Evolutionary conservation across 2,113 vertebrate genomes (phyloP).

Genomic region (Potamarius usumacintae): DNA sequence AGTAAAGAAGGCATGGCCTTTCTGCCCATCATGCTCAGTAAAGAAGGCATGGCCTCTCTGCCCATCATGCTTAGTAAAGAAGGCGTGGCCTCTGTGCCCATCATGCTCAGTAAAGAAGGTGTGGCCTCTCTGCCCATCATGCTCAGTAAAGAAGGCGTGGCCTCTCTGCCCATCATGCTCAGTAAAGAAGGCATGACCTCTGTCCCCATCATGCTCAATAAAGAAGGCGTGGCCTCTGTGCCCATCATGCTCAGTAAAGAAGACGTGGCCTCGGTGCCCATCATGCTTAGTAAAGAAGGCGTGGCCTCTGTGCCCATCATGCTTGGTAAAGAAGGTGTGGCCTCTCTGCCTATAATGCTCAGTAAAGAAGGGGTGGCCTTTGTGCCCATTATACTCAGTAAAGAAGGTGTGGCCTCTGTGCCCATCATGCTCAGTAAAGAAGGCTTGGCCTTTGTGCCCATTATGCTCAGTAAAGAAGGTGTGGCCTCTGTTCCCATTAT

Average conservation of each 20-base stretch:
- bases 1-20: background rate
- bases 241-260: background rate
- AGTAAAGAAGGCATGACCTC: background rate
- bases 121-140: background rate
- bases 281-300: too few species aligned
- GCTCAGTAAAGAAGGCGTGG: background rate
- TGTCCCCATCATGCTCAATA: background rate
- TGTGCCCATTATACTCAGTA: too few species aligned
- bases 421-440: too few species aligned
- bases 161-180: background rate
- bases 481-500: too few species aligned
- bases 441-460: too few species aligned
- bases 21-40: background rate
- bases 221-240: background rate
- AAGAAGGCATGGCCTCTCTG: background rate
- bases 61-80: background rate
- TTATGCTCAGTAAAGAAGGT: too few species aligned
- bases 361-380: too few species aligned
- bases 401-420: too few species aligned
- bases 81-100: background rate
- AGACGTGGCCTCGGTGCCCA: background rate
- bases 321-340: too few species aligned
- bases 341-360: too few species aligned
- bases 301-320: too few species aligned
- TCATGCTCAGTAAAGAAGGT: background rate